These are phyloP conservation scores for Schizopygopsis malacanthus DNA, from an alignment of 2,797 vertebrate genomes.

Conservation along the genomic window DNA sequence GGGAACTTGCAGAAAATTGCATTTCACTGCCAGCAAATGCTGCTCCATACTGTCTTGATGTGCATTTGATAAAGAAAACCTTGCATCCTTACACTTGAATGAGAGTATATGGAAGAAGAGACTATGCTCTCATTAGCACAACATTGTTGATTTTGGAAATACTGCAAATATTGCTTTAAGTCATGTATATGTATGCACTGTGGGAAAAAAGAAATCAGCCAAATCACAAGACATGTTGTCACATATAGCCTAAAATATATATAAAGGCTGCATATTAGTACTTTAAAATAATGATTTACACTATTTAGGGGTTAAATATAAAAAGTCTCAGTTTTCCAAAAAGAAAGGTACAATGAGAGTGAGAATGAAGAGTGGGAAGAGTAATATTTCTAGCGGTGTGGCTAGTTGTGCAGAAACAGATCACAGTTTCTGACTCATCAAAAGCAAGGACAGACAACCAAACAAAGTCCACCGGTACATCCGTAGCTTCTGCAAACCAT, in stretches of 20 bases:
- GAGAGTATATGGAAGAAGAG: background rate
- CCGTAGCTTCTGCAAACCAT: background rate
- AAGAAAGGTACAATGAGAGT: background rate
- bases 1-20: slow-evolving; percentile 14
- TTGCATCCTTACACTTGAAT: background rate
- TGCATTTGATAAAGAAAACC: slow-evolving; percentile 30
- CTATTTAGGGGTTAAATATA: background rate
- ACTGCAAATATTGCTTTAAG: background rate
- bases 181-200: background rate
- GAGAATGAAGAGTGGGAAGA: background rate
- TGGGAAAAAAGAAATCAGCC: too few species aligned
- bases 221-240: background rate
- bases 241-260: background rate
- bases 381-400: background rate
- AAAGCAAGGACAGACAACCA: background rate
- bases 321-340: background rate
- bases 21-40: background rate
- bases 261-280: background rate
- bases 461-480: background rate
- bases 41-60: slow-evolving; percentile 14
- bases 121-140: background rate
- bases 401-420: background rate
- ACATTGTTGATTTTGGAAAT: background rate
- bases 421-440: background rate
- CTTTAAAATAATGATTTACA: background rate